Conservation (phyloP, 2,888 invertebrate genomes). For the Amphipoea oculea region DNA sequence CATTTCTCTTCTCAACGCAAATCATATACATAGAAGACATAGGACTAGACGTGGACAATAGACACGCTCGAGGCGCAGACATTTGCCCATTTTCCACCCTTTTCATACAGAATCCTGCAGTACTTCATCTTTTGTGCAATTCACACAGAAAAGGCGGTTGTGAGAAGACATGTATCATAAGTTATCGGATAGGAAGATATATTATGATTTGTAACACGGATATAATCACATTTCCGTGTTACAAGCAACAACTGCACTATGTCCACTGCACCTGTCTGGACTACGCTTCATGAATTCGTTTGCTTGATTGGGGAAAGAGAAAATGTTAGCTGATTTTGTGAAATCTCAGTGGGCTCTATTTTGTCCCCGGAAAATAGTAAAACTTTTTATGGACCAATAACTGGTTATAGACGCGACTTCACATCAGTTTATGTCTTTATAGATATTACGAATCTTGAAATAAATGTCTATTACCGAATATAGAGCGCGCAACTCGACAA, state of each 20-base stretch:
- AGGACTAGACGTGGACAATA: conserved; percentile 21
- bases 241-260: background rate
- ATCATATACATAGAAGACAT: conserved; percentile 5
- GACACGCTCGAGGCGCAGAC: conserved; percentile 1
- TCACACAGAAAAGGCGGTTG: background rate
- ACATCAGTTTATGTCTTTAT: background rate
- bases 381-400: background rate
- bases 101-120: conserved; percentile 10
- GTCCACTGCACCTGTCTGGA: background rate
- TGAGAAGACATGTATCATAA: conserved; percentile 26
- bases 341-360: background rate
- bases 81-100: conserved; percentile 28
- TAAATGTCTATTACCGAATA: conserved; percentile 17
- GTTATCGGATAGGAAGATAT: background rate
- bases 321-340: background rate
- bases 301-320: background rate
- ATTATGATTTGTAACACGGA: conserved; percentile 11
- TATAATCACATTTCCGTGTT: background rate
- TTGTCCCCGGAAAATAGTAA: background rate
- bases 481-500: conserved; percentile 1
- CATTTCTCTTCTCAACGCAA: conserved; percentile 10
- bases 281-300: background rate
- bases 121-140: conserved; percentile 3
- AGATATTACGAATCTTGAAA: conserved; percentile 3
- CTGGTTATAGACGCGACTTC: background rate